Evolutionary conservation across 2,888 invertebrate genomes (phyloP).

Genomic region (Branchipolynoe longqiensis): DNA sequence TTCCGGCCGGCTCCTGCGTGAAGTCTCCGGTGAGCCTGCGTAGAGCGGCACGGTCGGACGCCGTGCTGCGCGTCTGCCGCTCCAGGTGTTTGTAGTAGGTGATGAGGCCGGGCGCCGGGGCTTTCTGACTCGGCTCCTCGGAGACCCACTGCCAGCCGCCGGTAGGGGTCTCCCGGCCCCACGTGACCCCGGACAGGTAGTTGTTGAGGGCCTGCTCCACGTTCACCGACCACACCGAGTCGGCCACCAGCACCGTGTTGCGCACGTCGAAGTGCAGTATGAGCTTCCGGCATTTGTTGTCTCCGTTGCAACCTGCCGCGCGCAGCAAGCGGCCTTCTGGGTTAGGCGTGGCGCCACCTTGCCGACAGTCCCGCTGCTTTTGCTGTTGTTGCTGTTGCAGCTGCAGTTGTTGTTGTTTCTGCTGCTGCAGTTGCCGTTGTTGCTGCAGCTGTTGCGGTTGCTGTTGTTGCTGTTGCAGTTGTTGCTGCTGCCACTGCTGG

Average conservation of each 20-base stretch:
- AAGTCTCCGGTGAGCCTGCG: conserved; percentile 79
- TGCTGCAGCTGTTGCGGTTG: no score
- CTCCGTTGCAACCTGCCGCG: not conserved
- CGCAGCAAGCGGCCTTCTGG: conserved; percentile 7
- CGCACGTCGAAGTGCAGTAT: conserved; percentile 81
- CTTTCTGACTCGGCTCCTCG: conserved; percentile 73
- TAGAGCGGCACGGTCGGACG: conserved; percentile 75
- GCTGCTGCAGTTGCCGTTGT: no score
- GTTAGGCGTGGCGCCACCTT: not conserved
- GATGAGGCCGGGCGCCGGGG: conserved; percentile 71
- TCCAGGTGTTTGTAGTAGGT: conserved; percentile 81
- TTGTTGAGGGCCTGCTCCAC: conserved; percentile 81
- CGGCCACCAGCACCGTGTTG: conserved; percentile 81
- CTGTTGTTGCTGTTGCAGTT: no score
- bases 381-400: no score
- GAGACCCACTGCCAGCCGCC: conserved; percentile 76
- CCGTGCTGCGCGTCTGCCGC: conserved; percentile 74
- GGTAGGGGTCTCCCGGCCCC: conserved; percentile 75
- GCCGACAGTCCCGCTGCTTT: not conserved
- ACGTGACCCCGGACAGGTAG: conserved; percentile 80
- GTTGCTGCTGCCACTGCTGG: no score
- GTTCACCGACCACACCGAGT: conserved; percentile 77
- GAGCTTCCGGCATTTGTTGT: conserved; percentile 71
- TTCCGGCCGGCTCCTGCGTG: conserved; percentile 74
- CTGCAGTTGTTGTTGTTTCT: no score